These are phyloP conservation scores for Drosophila equinoxialis DNA, from an alignment of 1,140 invertebrate species.

Conservation along the genomic window DNA sequence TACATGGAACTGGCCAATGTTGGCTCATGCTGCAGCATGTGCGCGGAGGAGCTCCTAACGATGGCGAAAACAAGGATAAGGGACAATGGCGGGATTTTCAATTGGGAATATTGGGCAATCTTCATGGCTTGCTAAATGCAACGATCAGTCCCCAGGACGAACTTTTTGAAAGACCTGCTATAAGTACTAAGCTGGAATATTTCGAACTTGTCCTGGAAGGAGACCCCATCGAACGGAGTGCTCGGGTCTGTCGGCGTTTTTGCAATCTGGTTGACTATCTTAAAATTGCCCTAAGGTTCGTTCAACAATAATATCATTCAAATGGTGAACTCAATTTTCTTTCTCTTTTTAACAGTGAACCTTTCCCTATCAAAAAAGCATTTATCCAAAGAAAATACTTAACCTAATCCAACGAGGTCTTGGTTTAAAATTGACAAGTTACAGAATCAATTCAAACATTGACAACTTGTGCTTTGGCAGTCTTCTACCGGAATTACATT, in stretches of 20 bases:
- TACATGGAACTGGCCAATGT: conserved; percentile 37
- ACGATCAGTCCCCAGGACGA: conserved; percentile 8
- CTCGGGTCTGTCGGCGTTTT: conserved; percentile 33
- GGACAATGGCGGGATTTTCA: conserved; percentile 39
- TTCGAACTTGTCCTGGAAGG: conserved; percentile 26
- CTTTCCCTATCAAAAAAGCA: conserved; percentile 33
- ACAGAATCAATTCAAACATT: conserved; percentile 18
- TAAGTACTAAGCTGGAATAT: conserved; percentile 11
- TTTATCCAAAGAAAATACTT: conserved; percentile 33
- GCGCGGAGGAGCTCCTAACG: conserved; percentile 10
- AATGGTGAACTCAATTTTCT: neutral
- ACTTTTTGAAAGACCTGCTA: neutral
- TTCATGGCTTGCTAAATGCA: conserved; percentile 23
- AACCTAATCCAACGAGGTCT: conserved; percentile 36
- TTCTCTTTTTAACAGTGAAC: conserved; percentile 25
- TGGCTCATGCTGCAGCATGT: conserved; percentile 45
- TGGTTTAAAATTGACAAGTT: conserved; percentile 7
- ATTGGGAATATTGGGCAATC: conserved; percentile 24
- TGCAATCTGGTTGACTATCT: conserved; percentile 38
- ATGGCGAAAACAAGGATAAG: conserved; percentile 15
- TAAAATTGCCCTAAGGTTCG: conserved; percentile 37
- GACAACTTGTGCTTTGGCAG: conserved; percentile 28
- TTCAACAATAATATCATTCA: neutral
- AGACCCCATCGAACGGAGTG: conserved; percentile 36
- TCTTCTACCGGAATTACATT: conserved; percentile 35